phyloP scores from a whole-genome alignment of 2,113 vertebrate genomes.

The Oreochromis niloticus region DNA sequence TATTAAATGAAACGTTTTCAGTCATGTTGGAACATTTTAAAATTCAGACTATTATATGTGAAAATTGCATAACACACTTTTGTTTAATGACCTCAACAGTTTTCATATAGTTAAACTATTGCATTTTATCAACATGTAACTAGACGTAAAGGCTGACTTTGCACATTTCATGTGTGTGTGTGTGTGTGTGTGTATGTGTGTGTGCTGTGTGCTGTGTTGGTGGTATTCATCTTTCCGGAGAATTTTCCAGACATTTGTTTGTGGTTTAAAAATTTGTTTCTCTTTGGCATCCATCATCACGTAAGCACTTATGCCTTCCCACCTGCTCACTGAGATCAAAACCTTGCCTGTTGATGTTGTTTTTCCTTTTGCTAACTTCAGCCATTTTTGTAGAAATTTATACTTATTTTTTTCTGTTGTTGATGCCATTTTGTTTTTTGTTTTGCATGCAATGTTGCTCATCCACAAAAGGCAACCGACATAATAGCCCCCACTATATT shows the following conservation, averaged over 20 bases:
- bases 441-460: slow-evolving; percentile 38
- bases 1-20: background rate
- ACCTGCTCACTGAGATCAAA: background rate
- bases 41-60: background rate
- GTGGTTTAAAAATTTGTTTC: slow-evolving; percentile 30
- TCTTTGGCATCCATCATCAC: background rate
- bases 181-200: background rate
- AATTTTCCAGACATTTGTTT: slow-evolving; percentile 62
- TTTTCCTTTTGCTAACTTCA: background rate
- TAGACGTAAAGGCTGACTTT: background rate
- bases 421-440: background rate
- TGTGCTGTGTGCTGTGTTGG: background rate
- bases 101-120: background rate
- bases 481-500: slow-evolving; percentile 41
- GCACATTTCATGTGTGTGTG: background rate
- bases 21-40: background rate
- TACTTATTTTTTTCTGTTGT: background rate
- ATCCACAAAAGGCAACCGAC: background rate
- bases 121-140: background rate
- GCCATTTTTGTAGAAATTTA: background rate
- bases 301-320: background rate
- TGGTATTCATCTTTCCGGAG: slow-evolving; percentile 1
- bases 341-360: background rate
- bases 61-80: background rate
- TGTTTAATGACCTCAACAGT: background rate